These are phyloP conservation scores for Cephus pygmeus DNA, from an alignment of 2,888 invertebrate species.

Conservation along the genomic window DNA sequence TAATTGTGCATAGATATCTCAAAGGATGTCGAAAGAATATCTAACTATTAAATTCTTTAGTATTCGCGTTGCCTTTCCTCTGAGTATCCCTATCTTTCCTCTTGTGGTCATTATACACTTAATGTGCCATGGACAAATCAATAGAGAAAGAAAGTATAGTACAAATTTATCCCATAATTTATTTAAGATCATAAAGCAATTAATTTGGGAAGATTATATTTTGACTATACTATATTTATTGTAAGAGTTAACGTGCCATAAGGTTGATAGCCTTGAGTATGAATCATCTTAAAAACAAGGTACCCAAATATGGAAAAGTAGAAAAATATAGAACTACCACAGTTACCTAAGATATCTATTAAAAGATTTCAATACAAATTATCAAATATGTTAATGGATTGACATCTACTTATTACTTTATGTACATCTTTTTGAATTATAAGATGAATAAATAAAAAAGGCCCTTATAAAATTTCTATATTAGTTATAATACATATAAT, in stretches of 20 bases:
- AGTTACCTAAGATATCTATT: not conserved
- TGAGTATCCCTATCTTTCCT: not conserved
- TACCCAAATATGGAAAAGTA: slow-evolving; percentile 19
- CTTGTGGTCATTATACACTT: not conserved
- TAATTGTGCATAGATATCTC: not conserved
- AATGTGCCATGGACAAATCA: not conserved
- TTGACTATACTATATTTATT: not conserved
- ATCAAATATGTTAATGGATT: not conserved
- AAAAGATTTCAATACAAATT: not conserved
- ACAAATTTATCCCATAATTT: not conserved
- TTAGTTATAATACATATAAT: not conserved
- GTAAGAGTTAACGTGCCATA: slow-evolving; percentile 7
- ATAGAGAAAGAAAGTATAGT: not conserved
- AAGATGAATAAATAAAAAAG: not conserved
- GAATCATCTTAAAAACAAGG: slow-evolving; percentile 20
- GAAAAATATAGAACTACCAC: not conserved
- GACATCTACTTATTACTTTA: not conserved
- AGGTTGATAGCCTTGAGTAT: slow-evolving; percentile 19
- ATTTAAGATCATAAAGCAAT: not conserved
- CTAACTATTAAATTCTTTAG: not conserved
- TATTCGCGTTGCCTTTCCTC: not conserved
- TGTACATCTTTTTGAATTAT: not conserved
- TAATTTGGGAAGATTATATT: not conserved
- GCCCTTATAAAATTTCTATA: not conserved
- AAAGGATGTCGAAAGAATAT: not conserved